Evolutionary conservation across 2,888 invertebrate species (phyloP), one percentile per base, ranked within the genome.

Genomic region (Lycia hirtaria): DNA sequence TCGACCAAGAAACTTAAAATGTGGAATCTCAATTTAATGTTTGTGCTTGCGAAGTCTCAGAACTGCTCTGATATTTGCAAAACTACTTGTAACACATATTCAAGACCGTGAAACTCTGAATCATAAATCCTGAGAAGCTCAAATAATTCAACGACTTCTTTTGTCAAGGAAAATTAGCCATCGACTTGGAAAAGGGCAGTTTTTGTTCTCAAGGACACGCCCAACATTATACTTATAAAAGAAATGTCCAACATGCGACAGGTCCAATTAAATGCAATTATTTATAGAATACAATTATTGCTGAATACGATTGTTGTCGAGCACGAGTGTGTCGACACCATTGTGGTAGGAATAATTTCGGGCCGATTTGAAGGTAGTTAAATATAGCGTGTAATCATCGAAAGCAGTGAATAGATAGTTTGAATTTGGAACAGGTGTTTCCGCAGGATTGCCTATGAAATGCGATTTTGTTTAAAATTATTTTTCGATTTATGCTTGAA

Each of bases 241-340:
- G 54, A 65, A 69, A 73, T 65, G 68, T 70, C 69, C 74, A 72
- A 78, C 56, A 80, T 73, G 71, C 73, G 76, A 76, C 76, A 76
- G 69, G 66, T 72, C 66, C 80, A 84, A 83, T 85, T 84, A 83
- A 78, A 81, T 73, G 62, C 73, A 75, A 56, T 45, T 47, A 40
- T 26, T n/a, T 24, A 17, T n/a, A 30, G 12, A 55, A 43, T 37
- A 55, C 55, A 44, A 56, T 49, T 43, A 44, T 45, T 49, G 50
- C 22, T 56, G 59, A 47, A 67, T 68, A 69, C 65, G 65, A 77
- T 78, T 74, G 76, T 72, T 9, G 52, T 45, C 60, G 57, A 49
- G 67, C 68, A 69, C 65, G 67, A 77, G 77, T 75, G 76, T 74
- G 69, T 73, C 65, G 65, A 58, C 41, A 64, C 74, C 64, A 76